Conservation (phyloP, 2,888 invertebrate genomes). For the Lasioglossum oenotherae region DNA sequence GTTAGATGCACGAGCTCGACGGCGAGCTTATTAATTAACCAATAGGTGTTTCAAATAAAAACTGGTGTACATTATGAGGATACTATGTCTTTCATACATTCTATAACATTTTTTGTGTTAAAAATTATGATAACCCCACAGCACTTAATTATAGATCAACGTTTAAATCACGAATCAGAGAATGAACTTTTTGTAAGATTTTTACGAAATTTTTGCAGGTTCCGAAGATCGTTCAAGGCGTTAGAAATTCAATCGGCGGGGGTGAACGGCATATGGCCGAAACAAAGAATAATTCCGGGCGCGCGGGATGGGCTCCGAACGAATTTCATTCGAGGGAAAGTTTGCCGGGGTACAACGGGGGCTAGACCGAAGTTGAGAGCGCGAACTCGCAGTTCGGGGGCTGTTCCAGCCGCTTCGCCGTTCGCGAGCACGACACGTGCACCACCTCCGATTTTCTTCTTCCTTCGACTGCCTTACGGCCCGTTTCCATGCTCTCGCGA, state of each 20-base stretch:
- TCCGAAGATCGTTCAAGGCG: not conserved
- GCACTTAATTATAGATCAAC: not conserved
- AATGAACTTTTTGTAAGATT: not conserved
- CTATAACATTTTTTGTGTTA: not conserved
- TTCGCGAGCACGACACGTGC: conserved; percentile 63
- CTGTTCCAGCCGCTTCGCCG: conserved; percentile 60
- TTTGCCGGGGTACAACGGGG: conserved; percentile 38
- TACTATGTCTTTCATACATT: not conserved
- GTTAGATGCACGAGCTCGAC: not conserved
- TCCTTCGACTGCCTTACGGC: conserved; percentile 61
- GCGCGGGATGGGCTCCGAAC: conserved; percentile 25
- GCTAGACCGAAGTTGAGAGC: conserved; percentile 54
- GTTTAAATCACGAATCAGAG: not conserved
- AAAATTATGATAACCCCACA: not conserved
- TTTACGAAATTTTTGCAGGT: not conserved
- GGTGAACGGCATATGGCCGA: not conserved
- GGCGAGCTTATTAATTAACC: not conserved
- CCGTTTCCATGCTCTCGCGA: conserved; percentile 61
- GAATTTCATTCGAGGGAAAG: conserved; percentile 53
- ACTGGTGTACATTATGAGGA: not conserved
- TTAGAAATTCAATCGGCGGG: conserved; percentile 8
- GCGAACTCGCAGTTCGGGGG: conserved; percentile 49
- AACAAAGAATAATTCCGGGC: conserved; percentile 43
- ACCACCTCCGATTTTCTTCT: conserved; percentile 63
- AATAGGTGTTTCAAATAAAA: not conserved